A percentile compares a stretch with the other conserved stretches of the same genome.
Conservation (phyloP, 2,797 vertebrate species). For the Dallia pectoralis region DNA sequence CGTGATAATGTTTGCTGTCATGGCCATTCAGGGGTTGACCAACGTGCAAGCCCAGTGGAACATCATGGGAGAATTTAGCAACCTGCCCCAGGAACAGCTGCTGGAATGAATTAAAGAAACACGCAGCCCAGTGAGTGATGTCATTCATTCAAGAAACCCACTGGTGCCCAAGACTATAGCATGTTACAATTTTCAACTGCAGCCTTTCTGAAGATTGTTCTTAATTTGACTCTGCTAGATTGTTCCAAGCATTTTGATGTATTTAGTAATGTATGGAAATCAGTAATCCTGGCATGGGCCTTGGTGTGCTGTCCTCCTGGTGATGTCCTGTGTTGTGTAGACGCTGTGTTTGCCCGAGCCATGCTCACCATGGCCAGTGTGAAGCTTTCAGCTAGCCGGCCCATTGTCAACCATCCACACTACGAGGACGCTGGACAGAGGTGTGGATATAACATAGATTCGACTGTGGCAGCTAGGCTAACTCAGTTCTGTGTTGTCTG, state of each 20-base stretch:
- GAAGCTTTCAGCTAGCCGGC: conserved; percentile 75
- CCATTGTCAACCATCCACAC: conserved; percentile 85
- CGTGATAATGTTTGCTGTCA: conserved; percentile 71
- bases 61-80: conserved; percentile 82
- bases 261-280: background rate
- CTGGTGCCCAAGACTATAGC: background rate
- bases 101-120: conserved; percentile 79
- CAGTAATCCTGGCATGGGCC: background rate
- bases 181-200: too few relatives aligned
- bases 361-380: conserved; percentile 86
- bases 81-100: conserved; percentile 81
- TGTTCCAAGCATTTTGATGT: too few relatives aligned
- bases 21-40: conserved; percentile 77
- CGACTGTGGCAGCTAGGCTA: background rate
- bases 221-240: too few relatives aligned
- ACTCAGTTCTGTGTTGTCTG: background rate
- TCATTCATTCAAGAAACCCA: background rate
- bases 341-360: conserved; percentile 80
- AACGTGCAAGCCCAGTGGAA: conserved; percentile 80
- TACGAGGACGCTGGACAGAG: conserved; percentile 95
- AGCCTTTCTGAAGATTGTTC: too few relatives aligned
- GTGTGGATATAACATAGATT: too few relatives aligned
- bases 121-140: conserved; percentile 74
- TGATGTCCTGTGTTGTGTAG: conserved; percentile 52
- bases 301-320: conserved; percentile 6